phyloP scores from a whole-genome alignment of 2,113 vertebrate genomes.

The Beaufortia kweichowensis region DNA sequence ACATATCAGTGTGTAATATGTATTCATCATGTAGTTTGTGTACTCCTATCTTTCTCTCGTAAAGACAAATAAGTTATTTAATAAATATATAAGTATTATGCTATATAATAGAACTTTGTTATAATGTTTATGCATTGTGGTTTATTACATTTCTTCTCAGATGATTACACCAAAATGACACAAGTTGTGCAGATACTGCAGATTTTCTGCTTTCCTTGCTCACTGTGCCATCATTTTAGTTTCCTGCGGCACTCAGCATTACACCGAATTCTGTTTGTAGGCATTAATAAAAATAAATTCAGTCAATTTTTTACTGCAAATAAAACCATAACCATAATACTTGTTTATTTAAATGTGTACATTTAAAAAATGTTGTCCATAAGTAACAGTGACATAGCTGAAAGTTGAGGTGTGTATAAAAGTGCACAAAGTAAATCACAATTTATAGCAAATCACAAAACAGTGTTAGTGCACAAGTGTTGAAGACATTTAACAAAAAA shows the following conservation, averaged over 20 bases:
- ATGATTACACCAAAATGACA: neutral
- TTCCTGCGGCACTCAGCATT: too few species aligned
- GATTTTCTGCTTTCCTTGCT: too few species aligned
- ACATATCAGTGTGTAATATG: constrained; percentile 89
- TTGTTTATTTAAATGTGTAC: constrained; percentile 34
- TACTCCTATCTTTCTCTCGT: constrained; percentile 89
- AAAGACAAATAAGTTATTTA: constrained; percentile 95
- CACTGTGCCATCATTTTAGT: too few species aligned
- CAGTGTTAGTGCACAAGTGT: neutral
- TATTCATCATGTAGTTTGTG: constrained; percentile 95
- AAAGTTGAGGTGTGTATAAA: neutral
- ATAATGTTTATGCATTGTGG: constrained; percentile 9
- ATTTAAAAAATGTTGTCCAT: constrained; percentile 20
- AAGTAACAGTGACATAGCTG: constrained; percentile 23
- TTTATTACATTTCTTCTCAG: constrained; percentile 3
- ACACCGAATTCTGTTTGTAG: too few species aligned
- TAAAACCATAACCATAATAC: constrained; percentile 26
- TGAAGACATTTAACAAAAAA: neutral
- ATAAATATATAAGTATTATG: constrained; percentile 67
- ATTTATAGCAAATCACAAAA: constrained; percentile 10
- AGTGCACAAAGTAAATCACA: constrained; percentile 21
- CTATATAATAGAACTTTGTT: constrained; percentile 61
- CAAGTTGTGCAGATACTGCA: too few species aligned
- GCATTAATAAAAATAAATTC: too few species aligned
- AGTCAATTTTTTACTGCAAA: neutral